Evolutionary conservation across 2,888 invertebrate species (phyloP), one percentile per base, ranked within the genome.

Genomic region (Aplocera efformata): DNA sequence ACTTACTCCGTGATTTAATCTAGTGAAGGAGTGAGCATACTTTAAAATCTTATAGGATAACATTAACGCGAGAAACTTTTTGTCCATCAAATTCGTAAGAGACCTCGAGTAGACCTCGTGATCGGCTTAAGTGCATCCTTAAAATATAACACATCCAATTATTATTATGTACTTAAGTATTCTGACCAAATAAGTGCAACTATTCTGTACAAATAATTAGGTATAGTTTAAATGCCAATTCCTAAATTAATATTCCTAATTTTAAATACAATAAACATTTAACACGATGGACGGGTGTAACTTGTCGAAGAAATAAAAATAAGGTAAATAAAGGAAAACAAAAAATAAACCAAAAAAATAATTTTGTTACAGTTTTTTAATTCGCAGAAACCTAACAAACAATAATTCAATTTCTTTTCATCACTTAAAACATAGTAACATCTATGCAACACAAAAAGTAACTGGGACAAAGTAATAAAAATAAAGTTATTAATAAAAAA

Each of bases 341-440:
- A 70, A 67, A 73, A 67, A 74, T 80, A 72, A 73, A 78, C 80
- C 71, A 74, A 73, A 74, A 76, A 72, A 63, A 75, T 66, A 72
- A 80, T 83, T 86, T 88, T 83, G 83, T 85, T 88, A 88, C 83
- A 82, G 65, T 79, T 83, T 83, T 88, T 89, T 88, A 88, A 88
- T 88, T 88, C 76, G 85, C 85, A 81, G 88, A 88, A 88, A 89
- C 81, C 88, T 88, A 89, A 89, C 88, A 88, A 89, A 89, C 88
- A 88, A 89, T 88, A 85, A 70, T 85, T 75, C 77, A 65, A 61
- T 60, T 76, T 73, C 73, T 77, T 83, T 79, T 80, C 71, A 78
- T 79, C 76, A 78, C 86, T 84, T 86, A 89, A 85, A 88, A 88
- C 88, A 88, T 88, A 88, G 88, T 88, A 89, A 89, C 89, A 89